Conservation (phyloP, 2,113 vertebrate genomes). For the Saccopteryx leptura region DNA sequence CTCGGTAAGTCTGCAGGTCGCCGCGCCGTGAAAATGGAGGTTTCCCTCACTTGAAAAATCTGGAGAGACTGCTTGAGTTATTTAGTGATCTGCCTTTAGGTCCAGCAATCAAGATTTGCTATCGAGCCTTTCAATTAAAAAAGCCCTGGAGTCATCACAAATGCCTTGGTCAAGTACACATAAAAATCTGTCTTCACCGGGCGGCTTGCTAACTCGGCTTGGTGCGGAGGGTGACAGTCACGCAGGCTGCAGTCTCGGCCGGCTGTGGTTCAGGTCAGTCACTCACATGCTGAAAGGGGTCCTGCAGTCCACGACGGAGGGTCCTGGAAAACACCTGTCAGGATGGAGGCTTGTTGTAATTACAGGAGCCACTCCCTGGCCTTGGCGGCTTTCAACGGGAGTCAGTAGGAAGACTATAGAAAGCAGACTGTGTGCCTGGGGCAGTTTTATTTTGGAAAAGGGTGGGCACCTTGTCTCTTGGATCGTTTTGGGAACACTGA, state of each 20-base stretch:
- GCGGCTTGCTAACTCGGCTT: neutral
- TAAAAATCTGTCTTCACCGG: neutral
- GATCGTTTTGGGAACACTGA: neutral
- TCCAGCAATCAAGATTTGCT: neutral
- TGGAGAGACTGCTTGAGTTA: neutral
- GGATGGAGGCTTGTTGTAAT: neutral
- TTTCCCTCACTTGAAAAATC: neutral
- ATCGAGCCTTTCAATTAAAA: conserved; percentile 7
- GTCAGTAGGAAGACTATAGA: neutral
- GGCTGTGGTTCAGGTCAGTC: neutral
- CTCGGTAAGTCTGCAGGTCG: conserved; percentile 90
- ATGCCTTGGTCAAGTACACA: neutral
- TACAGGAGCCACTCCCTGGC: neutral
- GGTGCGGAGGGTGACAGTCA: rapidly evolving
- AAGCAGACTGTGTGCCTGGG: neutral
- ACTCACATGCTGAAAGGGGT: neutral
- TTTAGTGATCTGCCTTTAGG: conserved; percentile 31
- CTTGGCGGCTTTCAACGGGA: neutral
- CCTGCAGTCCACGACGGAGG: neutral
- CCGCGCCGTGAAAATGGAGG: neutral
- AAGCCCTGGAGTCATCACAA: conserved; percentile 7
- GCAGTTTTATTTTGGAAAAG: neutral
- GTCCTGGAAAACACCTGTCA: neutral
- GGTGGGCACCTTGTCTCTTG: neutral
- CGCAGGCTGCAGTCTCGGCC: neutral